These are phyloP conservation scores for Exocentrus adspersus DNA, from an alignment of 2,888 invertebrate species.

Conservation along the genomic window DNA sequence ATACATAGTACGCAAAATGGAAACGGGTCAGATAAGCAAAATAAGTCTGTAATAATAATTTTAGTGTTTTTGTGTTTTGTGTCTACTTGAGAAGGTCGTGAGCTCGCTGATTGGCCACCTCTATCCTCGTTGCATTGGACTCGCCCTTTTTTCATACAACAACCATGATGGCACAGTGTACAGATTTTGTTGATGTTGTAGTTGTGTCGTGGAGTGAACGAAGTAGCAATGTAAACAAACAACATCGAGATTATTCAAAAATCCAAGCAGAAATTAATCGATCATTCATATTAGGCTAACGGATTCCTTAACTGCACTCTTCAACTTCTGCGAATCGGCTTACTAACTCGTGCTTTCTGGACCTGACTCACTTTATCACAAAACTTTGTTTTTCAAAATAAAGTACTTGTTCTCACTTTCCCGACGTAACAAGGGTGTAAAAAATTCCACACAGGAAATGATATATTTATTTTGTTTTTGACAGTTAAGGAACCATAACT, in stretches of 20 bases:
- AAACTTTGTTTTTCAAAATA: no score
- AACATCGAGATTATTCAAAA: constrained; percentile 60
- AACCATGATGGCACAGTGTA: constrained; percentile 40
- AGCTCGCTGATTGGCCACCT: constrained; percentile 95
- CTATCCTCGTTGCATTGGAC: constrained; percentile 96
- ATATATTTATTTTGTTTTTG: not conserved
- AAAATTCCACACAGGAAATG: not conserved
- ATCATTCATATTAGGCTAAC: constrained; percentile 9
- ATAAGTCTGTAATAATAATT: constrained; percentile 40
- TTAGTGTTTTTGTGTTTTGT: constrained; percentile 58
- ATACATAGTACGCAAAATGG: constrained; percentile 17
- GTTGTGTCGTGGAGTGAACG: constrained; percentile 55
- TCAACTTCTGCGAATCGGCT: no score
- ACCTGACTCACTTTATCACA: no score
- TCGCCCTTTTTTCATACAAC: constrained; percentile 70
- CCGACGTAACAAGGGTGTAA: not conserved
- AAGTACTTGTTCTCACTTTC: not conserved
- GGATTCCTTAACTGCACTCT: not conserved
- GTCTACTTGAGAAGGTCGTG: constrained; percentile 93
- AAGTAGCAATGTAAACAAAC: constrained; percentile 60
- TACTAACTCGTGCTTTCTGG: no score
- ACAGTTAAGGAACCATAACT: constrained; percentile 1
- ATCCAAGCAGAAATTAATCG: constrained; percentile 34
- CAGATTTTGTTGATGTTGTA: constrained; percentile 44
- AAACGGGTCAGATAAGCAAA: constrained; percentile 46